Evolutionary conservation across 2,888 invertebrate species (phyloP).

Genomic region (Bombyx huttoni): DNA sequence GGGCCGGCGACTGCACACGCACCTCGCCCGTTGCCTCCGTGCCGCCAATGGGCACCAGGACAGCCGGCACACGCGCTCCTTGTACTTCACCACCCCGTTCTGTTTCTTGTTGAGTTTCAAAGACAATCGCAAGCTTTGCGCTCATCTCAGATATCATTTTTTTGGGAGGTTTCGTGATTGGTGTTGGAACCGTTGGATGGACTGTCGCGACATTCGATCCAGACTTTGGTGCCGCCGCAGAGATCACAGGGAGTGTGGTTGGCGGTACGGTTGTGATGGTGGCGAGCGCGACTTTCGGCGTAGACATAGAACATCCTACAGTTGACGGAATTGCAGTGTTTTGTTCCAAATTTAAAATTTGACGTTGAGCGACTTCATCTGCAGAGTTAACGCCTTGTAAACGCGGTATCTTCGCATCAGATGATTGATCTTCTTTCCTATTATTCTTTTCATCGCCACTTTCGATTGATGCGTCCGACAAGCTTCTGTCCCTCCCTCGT

Average conservation of each 20-base stretch:
- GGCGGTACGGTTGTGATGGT: conserved; percentile 7
- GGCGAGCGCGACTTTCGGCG: conserved; percentile 7
- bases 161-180: conserved; percentile 55
- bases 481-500: conserved; percentile 75
- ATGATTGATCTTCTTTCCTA: conserved; percentile 9
- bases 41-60: conserved; percentile 47
- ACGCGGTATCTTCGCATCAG: conserved; percentile 5
- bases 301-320: conserved; percentile 8
- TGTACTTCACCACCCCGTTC: conserved; percentile 12
- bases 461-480: conserved; percentile 77
- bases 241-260: conserved; percentile 8
- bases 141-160: conserved; percentile 62
- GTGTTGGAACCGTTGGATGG: conserved; percentile 23
- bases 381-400: conserved; percentile 10
- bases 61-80: conserved; percentile 30
- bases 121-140: conserved; percentile 45
- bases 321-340: background rate
- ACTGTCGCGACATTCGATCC: conserved; percentile 8
- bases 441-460: conserved; percentile 71
- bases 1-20: conserved; percentile 56
- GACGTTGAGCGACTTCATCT: conserved; percentile 5
- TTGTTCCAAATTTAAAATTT: background rate
- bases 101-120: conserved; percentile 25
- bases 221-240: conserved; percentile 5
- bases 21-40: conserved; percentile 32